phyloP scores from a whole-genome alignment of 2,888 invertebrate species.

The Micoletzkya japonica region DNA sequence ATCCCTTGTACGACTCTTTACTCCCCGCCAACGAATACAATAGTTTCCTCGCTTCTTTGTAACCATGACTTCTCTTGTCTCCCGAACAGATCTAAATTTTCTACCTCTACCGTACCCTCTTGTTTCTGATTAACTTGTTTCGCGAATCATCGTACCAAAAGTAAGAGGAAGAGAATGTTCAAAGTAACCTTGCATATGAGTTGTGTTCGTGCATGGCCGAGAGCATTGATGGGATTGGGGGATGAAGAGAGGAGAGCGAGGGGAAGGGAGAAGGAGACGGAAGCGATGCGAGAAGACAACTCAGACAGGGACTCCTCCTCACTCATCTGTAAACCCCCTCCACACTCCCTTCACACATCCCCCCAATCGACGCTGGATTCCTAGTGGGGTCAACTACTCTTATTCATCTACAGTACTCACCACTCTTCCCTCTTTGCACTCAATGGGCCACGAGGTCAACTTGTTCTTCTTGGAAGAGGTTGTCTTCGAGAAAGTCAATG shows the following conservation, averaged over 20 bases:
- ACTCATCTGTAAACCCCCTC: too few relatives aligned
- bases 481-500: too few relatives aligned
- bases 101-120: neutral
- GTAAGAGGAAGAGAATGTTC: neutral
- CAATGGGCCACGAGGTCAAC: too few relatives aligned
- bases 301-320: too few relatives aligned
- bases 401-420: too few relatives aligned
- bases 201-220: neutral
- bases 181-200: constrained; percentile 18
- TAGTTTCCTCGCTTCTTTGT: constrained; percentile 35
- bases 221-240: neutral
- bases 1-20: constrained; percentile 7
- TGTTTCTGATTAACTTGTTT: neutral
- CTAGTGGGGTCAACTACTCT: too few relatives aligned
- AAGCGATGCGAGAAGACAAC: too few relatives aligned
- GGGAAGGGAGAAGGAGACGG: constrained; percentile 5
- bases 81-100: neutral
- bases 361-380: too few relatives aligned
- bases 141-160: neutral
- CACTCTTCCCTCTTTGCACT: too few relatives aligned
- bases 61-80: neutral
- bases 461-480: too few relatives aligned
- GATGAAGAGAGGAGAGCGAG: neutral
- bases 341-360: too few relatives aligned
- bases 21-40: too few relatives aligned